A percentile compares a stretch with the other conserved stretches of the same genome.
Conservation (phyloP, 2,113 vertebrate species). For the Rattus norvegicus region GRCr8 NC_086021.1:120826501-120827000, state of each 20-base stretch:
- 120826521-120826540: slow-evolving; percentile 12
- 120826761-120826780: neutral
- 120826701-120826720: slow-evolving; percentile 49
- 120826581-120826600: slow-evolving; percentile 71
- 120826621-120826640: slow-evolving; percentile 62
- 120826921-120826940: neutral
- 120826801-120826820: slow-evolving; percentile 13
- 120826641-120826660: neutral
- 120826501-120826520: slow-evolving; percentile 1
- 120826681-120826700: slow-evolving; percentile 33
- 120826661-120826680: neutral
- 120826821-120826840: neutral
- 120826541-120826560: slow-evolving; percentile 64
- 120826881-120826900: slow-evolving; percentile 24
- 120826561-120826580: slow-evolving; percentile 69
- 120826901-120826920: neutral
- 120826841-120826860: neutral
- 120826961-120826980: neutral
- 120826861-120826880: neutral
- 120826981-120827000: neutral
- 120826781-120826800: slow-evolving; percentile 17
- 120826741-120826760: neutral
- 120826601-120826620: slow-evolving; percentile 64
- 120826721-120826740: neutral
- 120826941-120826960: neutral